Evolutionary conservation across 2,797 vertebrate species (phyloP).

Genomic region (Haliaeetus vocifer): DNA sequence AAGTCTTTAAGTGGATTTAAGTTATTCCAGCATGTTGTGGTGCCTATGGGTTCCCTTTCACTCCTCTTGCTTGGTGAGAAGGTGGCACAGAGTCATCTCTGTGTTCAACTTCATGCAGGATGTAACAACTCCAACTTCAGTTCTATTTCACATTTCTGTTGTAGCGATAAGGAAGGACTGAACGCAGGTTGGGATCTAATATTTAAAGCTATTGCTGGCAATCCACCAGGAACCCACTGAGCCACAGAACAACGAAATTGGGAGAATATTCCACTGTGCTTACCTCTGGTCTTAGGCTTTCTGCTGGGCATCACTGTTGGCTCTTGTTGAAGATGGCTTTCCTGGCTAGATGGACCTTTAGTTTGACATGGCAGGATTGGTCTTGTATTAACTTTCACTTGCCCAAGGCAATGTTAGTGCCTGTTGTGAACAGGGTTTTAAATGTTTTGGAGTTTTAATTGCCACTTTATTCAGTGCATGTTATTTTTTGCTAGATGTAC

Average conservation of each 20-base stretch:
- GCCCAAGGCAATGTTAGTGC: too few relatives aligned
- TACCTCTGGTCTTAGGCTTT: background rate
- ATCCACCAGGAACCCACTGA: background rate
- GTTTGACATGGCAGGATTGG: background rate
- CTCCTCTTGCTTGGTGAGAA: background rate
- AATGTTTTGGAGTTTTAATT: background rate
- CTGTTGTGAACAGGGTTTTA: background rate
- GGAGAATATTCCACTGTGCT: background rate
- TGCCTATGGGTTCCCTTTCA: background rate
- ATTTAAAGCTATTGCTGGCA: background rate
- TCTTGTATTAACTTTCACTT: background rate
- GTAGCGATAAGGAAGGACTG: background rate
- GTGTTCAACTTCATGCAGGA: background rate
- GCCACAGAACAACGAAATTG: background rate
- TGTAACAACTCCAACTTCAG: background rate
- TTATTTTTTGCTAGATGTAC: background rate
- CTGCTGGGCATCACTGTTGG: background rate
- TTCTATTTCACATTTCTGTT: background rate
- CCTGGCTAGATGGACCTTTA: background rate
- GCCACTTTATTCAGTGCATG: background rate
- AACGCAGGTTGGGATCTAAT: background rate
- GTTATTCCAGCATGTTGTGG: background rate
- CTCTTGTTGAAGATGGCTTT: background rate
- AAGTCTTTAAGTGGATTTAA: background rate
- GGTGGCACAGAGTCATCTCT: background rate